Percentiles rank a stretch among this genome's conserved stretches.
These are phyloP conservation scores for Limanda limanda DNA, from an alignment of 2,113 vertebrate genomes.

Conservation along the genomic window DNA sequence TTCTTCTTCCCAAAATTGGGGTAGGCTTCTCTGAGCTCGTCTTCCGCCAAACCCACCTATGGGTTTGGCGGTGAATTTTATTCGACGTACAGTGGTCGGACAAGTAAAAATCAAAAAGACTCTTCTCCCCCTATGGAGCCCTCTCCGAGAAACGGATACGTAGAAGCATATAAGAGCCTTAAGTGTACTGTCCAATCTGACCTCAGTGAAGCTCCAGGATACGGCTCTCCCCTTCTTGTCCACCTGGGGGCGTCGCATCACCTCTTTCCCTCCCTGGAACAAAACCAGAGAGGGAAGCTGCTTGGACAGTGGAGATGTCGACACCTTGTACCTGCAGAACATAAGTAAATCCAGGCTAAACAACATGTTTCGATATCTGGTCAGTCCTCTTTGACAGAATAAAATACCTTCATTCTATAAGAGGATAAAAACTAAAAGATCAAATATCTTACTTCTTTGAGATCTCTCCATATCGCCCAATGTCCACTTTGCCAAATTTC, in stretches of 20 bases:
- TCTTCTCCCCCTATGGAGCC: too few relatives aligned
- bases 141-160: too few relatives aligned
- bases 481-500: slow-evolving; percentile 95
- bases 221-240: slow-evolving; percentile 96
- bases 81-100: too few relatives aligned
- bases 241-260: slow-evolving; percentile 92
- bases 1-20: too few relatives aligned
- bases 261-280: slow-evolving; percentile 92
- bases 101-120: too few relatives aligned
- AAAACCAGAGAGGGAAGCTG: slow-evolving; percentile 94
- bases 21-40: too few relatives aligned
- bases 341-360: not conserved
- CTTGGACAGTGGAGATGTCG: slow-evolving; percentile 92
- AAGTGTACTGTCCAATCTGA: slow-evolving; percentile 51
- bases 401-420: not conserved
- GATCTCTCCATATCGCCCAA: slow-evolving; percentile 92
- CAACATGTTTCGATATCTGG: not conserved
- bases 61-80: too few relatives aligned
- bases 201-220: slow-evolving; percentile 98
- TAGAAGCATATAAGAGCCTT: too few relatives aligned
- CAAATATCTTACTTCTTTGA: slow-evolving; percentile 84
- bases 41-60: too few relatives aligned
- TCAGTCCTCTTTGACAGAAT: not conserved
- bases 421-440: not conserved
- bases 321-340: slow-evolving; percentile 89